Conservation (phyloP, 2,888 invertebrate genomes). For the Hypolimnas misippus region DNA sequence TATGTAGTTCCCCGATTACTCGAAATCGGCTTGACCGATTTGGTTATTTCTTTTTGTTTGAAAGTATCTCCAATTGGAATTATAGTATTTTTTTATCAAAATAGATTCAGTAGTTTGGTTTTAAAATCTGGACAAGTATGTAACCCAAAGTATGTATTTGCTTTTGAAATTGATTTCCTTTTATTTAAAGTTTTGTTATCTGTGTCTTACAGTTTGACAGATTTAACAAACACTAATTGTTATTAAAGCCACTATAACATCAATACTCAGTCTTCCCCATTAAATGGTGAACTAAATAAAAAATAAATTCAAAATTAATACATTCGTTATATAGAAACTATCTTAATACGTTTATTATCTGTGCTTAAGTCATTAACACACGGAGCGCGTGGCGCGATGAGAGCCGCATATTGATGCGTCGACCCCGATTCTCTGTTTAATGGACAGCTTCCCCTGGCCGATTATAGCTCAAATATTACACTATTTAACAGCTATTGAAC, state of each 20-base stretch:
- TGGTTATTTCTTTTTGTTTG: no score
- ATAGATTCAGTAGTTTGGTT: no score
- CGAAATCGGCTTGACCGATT: no score
- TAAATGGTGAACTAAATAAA: not conserved
- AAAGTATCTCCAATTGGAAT: no score
- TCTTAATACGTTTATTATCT: slow-evolving; percentile 12
- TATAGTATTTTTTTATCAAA: no score
- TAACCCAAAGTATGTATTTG: no score
- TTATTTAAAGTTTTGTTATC: no score
- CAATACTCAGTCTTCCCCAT: not conserved
- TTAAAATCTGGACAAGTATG: no score
- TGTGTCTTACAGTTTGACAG: no score
- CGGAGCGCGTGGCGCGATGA: slow-evolving; percentile 12
- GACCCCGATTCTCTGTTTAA: slow-evolving; percentile 34
- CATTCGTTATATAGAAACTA: slow-evolving; percentile 5
- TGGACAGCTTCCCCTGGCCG: slow-evolving; percentile 36
- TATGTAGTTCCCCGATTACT: no score
- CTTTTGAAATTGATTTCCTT: no score
- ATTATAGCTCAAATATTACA: slow-evolving; percentile 28
- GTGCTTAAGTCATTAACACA: not conserved
- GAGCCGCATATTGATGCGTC: slow-evolving; percentile 33
- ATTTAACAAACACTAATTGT: no score
- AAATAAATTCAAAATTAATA: not conserved
- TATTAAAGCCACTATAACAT: not conserved
- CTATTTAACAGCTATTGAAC: slow-evolving; percentile 12